These are phyloP conservation scores for Drosophila oshimai DNA, from an alignment of 1,140 invertebrate species.

Conservation along the genomic window DNA sequence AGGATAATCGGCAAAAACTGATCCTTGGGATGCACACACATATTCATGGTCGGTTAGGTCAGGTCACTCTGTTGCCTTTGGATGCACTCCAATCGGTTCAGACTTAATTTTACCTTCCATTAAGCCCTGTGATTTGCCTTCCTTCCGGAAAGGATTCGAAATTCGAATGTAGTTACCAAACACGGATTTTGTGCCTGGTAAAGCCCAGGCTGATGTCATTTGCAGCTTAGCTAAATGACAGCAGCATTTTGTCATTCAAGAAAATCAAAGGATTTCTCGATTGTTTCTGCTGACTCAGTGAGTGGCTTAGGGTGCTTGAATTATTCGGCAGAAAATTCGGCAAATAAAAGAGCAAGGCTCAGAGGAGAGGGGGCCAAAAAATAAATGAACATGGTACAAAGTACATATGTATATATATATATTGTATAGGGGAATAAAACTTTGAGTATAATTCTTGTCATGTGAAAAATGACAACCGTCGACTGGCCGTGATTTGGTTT, in stretches of 20 bases:
- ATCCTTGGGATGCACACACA: constrained; percentile 14
- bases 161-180: constrained; percentile 18
- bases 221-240: constrained; percentile 59
- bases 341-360: constrained; percentile 15
- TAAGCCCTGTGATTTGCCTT: constrained; percentile 1
- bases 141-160: not conserved
- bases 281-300: constrained; percentile 65
- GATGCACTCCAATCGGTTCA: constrained; percentile 19
- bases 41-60: not conserved
- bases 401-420: not conserved
- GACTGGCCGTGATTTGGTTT: constrained; percentile 61
- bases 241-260: constrained; percentile 48
- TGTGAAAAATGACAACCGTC: constrained; percentile 74
- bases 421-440: not conserved
- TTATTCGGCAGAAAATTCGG: constrained; percentile 49
- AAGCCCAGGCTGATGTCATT: constrained; percentile 58
- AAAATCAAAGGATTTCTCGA: constrained; percentile 45
- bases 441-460: constrained; percentile 41
- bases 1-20: constrained; percentile 22
- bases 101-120: constrained; percentile 41
- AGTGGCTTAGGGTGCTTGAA: constrained; percentile 52
- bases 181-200: constrained; percentile 15
- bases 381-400: constrained; percentile 9
- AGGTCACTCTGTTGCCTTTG: not conserved
- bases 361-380: not conserved